Evolutionary conservation across 1,140 invertebrate species (phyloP).

Genomic region (Cydia pomonella): DNA sequence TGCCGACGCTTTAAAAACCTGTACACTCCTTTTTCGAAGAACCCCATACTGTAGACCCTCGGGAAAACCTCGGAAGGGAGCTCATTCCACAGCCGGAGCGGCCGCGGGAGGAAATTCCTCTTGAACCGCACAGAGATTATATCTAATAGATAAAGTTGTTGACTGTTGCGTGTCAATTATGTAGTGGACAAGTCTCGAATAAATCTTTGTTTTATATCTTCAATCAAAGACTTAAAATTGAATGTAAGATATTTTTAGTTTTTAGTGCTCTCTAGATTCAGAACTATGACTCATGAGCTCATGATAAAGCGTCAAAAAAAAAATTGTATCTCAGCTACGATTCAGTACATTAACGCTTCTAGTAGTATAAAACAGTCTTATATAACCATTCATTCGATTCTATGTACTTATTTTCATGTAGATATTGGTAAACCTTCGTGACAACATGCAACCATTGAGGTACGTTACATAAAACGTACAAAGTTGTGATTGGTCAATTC

Average conservation of each 20-base stretch:
- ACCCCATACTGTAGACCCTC: no score
- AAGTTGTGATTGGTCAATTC: conserved; percentile 10
- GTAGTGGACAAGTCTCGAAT: not conserved
- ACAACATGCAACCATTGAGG: not conserved
- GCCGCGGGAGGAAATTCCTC: no score
- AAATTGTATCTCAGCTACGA: not conserved
- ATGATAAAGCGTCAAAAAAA: not conserved
- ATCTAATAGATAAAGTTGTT: conserved; percentile 1
- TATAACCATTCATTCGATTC: not conserved
- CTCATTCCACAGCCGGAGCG: no score
- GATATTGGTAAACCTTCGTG: not conserved
- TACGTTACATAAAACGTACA: not conserved
- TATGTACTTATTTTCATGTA: not conserved
- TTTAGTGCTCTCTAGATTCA: no score
- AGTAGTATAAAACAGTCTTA: not conserved
- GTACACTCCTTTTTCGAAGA: no score
- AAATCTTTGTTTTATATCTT: not conserved
- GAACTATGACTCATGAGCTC: no score
- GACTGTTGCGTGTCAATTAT: not conserved
- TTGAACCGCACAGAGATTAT: no score
- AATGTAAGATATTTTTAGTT: not conserved
- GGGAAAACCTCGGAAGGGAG: no score
- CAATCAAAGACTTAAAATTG: no score
- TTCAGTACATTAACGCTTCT: not conserved
- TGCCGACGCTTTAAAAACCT: no score